Base-by-base conservation (phyloP, 2,113 vertebrate species). In the Toxotes chatareus region DNA sequence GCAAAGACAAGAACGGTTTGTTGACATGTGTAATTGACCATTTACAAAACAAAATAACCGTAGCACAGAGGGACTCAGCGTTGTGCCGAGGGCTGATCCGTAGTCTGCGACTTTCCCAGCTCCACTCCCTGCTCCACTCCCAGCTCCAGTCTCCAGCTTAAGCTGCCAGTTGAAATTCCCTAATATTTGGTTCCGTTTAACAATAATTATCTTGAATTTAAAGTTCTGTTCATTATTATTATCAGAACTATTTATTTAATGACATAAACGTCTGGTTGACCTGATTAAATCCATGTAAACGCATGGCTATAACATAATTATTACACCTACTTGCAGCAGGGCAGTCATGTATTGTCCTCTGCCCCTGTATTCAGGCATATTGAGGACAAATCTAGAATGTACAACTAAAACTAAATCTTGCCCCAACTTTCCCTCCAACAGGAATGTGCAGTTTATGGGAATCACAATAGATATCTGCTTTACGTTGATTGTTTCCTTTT, bases 21-120 rank as follows among this genome's bases (percentile, higher is more conserved):
- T 55, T 74, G 34, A 64, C 42, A 16, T 17, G 7, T 79, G 36
- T 23, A 71, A 71, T 46, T 46, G 38, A 70, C 59, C 34, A 53
- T 76, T 85, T 80, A 27, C 34, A 38, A 66, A 75, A 53, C 42
- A 44, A 69, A 71, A 55, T 61, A 80, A 76, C 36, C 38, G 65
- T 23, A 40, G 65, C 55, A 38, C 66, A 61, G n/a, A 10, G 23
- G 53, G 56, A 55, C 2, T 6, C 38, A 34, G 68, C 1, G 1
- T 46, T 53, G 38, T 36, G 38, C 49, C 19, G 14, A 42, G 32
- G 13, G 60, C 17, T 31, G 34, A 42, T 53, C 53, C 55, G 64
- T 47, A 40, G 47, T 59, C 42, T 44, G 16, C 3, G 31, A 51
- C 68, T 53, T 72, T 60, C 42, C 27, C 55, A 40, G n/a, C 8